A percentile compares a stretch with the other conserved stretches of the same genome.
Conservation (phyloP, 2,888 invertebrate genomes). For the Acanthacorydalis orientalis region DNA sequence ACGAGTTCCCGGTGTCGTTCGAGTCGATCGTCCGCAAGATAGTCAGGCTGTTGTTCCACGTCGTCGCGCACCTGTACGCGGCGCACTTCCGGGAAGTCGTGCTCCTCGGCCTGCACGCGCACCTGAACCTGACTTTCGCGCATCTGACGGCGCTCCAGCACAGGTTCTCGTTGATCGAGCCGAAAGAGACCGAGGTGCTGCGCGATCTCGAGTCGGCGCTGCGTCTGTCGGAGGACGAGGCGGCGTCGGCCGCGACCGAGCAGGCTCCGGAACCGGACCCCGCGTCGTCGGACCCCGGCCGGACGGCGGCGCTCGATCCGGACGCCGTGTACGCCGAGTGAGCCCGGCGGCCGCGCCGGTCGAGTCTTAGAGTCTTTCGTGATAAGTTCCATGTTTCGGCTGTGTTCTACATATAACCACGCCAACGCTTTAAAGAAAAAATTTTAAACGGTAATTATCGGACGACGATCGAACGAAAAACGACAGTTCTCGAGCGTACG, state of each 20-base stretch:
- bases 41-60: constrained; percentile 90
- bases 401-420: no score
- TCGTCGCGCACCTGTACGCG: constrained; percentile 95
- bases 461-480: no score
- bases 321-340: not conserved
- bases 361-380: no score
- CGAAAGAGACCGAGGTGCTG: constrained; percentile 90
- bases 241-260: not conserved
- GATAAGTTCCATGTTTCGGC: no score
- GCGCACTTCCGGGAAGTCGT: constrained; percentile 94
- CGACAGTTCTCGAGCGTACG: no score
- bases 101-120: constrained; percentile 83
- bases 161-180: constrained; percentile 83
- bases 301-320: not conserved
- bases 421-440: no score
- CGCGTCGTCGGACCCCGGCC: not conserved
- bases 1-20: constrained; percentile 88
- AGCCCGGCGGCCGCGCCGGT: no score
- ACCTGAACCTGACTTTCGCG: constrained; percentile 93
- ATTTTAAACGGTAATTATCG: no score
- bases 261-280: not conserved
- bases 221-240: constrained; percentile 35
- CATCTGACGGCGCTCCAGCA: constrained; percentile 78
- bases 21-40: constrained; percentile 92
- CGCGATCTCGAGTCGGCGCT: constrained; percentile 81